Base-by-base conservation (phyloP, 53 echinoderm and acorn worm species). In the Temnopleurus reevesii region DNA sequence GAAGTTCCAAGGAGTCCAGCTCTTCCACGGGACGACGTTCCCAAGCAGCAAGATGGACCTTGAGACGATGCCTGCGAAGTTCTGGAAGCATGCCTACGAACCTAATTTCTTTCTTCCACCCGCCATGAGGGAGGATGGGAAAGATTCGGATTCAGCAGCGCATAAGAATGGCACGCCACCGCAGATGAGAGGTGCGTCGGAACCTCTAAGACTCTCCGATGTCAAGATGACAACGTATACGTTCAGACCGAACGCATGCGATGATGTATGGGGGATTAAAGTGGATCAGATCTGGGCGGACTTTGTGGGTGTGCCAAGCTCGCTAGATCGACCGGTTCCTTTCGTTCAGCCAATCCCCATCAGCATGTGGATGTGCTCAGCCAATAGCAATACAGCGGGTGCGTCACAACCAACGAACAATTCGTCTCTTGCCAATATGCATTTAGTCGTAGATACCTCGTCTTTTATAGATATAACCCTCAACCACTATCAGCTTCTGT, bases 281-380 rank as follows among this genome's bases (percentile, higher is more conserved):
- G 90, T 97, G 6, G 98, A 97, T 58, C 98, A 97, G 81, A 53
- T 97, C 53, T 97, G 98, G 98, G 93, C 91, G 0, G 98, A 97
- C 81, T 97, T 97, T 60, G 81, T 92, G 1, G 95, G 94, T 23
- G 91, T 95, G 43, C 89, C 93, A 17, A 93, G 94, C 54, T 89
- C 93, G 4, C 56, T 54, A 3, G 98, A 95, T 54, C 91, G 98
- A 24, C 98, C 94, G 1, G 93, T 97, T 26, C 95, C 98, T 0
- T 92, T 97, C 83, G 83, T 95, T 25, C 95, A 97, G 80, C 95
- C 98, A 2, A 60, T 95, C 59, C 94, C 95, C 5, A 36, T 97
- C 43, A 91, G 84, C 28, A 45, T 94, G 1, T 97, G 98, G 98
- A 83, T 92, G 83, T 92, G 95, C 81, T 95, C 81, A 34, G 93